Evolutionary conservation across 2,888 invertebrate species (phyloP).

Genomic region (Dicyrtoma fusca): DNA sequence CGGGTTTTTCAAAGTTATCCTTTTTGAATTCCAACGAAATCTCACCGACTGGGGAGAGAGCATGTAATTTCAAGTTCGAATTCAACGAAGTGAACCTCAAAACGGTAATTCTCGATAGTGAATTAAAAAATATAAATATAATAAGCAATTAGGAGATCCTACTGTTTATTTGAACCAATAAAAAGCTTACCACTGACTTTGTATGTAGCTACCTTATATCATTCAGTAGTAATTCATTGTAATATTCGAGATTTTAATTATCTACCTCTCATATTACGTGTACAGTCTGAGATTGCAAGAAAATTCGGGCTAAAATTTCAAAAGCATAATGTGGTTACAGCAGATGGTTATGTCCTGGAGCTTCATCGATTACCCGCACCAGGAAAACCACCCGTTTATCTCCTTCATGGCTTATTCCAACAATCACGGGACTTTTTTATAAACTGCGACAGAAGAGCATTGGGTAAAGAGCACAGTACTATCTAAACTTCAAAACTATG

Average conservation of each 20-base stretch:
- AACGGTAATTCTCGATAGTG: too few species aligned
- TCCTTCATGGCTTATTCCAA: slow-evolving; percentile 22
- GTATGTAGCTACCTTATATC: neutral
- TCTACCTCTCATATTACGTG: neutral
- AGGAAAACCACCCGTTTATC: slow-evolving; percentile 9
- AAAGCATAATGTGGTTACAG: slow-evolving; percentile 8
- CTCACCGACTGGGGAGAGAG: too few species aligned
- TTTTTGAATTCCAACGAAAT: too few species aligned
- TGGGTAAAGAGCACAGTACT: slow-evolving; percentile 30
- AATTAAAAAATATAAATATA: too few species aligned
- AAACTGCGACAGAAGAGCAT: slow-evolving; percentile 34
- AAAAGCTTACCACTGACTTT: neutral
- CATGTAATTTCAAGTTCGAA: too few species aligned
- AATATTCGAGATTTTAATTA: neutral
- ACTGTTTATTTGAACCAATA: neutral
- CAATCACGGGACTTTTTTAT: slow-evolving; percentile 28
- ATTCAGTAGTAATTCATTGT: neutral
- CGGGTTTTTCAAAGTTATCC: too few species aligned
- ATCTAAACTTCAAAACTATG: too few species aligned
- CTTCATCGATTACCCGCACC: slow-evolving; percentile 24
- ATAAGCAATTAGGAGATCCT: too few species aligned
- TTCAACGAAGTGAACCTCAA: too few species aligned
- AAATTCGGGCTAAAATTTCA: slow-evolving; percentile 26
- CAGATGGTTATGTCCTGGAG: slow-evolving; percentile 28
- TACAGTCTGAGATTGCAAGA: slow-evolving; percentile 1